Percentiles rank a stretch among this genome's conserved stretches.
phyloP scores from a whole-genome alignment of 2,113 vertebrate species.

The Chroicocephalus ridibundus region DNA sequence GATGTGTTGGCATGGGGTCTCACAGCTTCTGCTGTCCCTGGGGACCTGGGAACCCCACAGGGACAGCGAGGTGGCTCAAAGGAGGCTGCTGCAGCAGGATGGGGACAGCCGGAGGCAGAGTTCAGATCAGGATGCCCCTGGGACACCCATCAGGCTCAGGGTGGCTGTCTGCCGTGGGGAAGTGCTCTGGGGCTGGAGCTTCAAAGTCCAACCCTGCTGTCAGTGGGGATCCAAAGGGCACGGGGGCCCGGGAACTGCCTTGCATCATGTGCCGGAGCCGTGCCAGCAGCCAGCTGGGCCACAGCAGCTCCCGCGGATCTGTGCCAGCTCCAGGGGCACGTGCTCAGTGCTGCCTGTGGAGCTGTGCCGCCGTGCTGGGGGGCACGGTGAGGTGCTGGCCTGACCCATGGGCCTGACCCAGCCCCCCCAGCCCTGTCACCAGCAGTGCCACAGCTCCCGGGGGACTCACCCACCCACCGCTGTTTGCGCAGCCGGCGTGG shows the following conservation, averaged over 20 bases:
- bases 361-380: neutral
- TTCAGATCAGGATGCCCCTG: neutral
- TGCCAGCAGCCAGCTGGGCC: rapidly evolving
- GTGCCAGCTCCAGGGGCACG: rapidly evolving
- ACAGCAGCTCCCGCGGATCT: rapidly evolving
- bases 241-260: rapidly evolving
- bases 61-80: rapidly evolving
- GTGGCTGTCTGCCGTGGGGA: rapidly evolving
- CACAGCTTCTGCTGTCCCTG: neutral
- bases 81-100: neutral
- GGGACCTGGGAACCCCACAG: rapidly evolving
- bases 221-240: slow-evolving; percentile 27
- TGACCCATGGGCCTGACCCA: neutral
- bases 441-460: rapidly evolving
- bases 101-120: neutral
- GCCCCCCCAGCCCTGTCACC: neutral
- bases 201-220: slow-evolving; percentile 17
- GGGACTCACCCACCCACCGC: neutral
- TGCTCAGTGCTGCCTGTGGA: rapidly evolving
- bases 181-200: rapidly evolving
- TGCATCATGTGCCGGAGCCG: rapidly evolving
- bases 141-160: rapidly evolving
- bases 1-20: neutral
- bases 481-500: neutral
- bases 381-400: rapidly evolving